Evolutionary conservation across 2,797 vertebrate genomes (phyloP).

Genomic region (Jordanella pulchra): DNA sequence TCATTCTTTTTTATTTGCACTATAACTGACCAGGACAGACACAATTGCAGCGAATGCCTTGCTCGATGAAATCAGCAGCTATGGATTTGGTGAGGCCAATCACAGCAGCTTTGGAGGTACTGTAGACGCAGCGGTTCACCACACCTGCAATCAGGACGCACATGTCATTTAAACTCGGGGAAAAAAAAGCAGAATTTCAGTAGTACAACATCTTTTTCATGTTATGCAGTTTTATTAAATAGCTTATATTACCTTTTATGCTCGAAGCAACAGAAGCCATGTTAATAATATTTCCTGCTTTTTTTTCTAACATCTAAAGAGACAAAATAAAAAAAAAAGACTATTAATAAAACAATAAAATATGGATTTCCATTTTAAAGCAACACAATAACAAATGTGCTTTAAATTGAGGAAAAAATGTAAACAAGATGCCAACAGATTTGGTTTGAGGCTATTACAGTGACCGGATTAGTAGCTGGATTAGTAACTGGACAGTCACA

Average conservation of each 20-base stretch:
- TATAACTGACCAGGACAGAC: constrained; percentile 79
- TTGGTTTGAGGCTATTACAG: constrained; percentile 45
- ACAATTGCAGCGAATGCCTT: constrained; percentile 92
- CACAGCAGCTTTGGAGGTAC: constrained; percentile 92
- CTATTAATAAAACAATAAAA: not conserved
- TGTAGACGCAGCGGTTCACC: constrained; percentile 90
- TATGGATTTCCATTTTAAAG: not conserved
- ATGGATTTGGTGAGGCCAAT: constrained; percentile 95
- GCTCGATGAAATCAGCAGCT: constrained; percentile 91
- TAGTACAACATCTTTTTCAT: constrained; percentile 25
- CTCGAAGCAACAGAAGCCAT: constrained; percentile 96
- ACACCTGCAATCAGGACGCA: constrained; percentile 79
- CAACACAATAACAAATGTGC: not conserved
- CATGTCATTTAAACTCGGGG: constrained; percentile 48
- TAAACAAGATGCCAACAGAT: constrained; percentile 36
- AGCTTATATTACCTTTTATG: constrained; percentile 86
- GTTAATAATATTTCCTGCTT: constrained; percentile 95
- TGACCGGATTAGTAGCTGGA: constrained; percentile 69
- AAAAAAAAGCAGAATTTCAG: constrained; percentile 60
- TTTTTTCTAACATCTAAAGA: constrained; percentile 89
- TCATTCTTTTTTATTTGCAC: not conserved
- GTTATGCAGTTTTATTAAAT: not conserved
- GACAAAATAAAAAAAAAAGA: constrained; percentile 45
- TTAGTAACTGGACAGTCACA: constrained; percentile 58
- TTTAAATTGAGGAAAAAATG: not conserved